Base-by-base conservation (phyloP, 53 echinoderm and acorn worm species). In the Mesocentrotus franciscanus region DNA sequence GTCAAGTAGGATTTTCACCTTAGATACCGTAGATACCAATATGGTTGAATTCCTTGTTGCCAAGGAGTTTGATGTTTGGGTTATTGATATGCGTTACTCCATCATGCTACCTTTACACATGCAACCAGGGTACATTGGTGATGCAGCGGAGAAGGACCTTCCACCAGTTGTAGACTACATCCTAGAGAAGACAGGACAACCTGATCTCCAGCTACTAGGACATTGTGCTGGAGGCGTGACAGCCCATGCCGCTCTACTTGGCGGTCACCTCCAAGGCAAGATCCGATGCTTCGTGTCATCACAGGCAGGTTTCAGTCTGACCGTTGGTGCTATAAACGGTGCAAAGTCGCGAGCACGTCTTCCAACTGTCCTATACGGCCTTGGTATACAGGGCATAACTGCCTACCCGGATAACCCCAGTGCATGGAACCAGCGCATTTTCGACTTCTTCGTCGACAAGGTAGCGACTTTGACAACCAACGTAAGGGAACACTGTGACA, bases 21-120 rank as follows among this genome's bases (percentile, higher is more conserved):
- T 97, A 6, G 97, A 97, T 85, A 97, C 97, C 10, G 90, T 97
- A 83, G 95, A 97, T n/a, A 97, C 95, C 34, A 97, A 97, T 24
- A 90, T 97, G 90, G 93, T 97, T 27, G 97, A 97, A 74, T 97
- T 89, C 62, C 94, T 97, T 27, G 94, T 97, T 1, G 95, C 95
- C 17, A 76, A 95, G 1, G 83, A 94, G 29, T 97, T 66, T 39
- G 97, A 97, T 79, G 97, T 97, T 3, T 97, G 97, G 97, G 91
- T 93, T 35, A 34, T 97, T 56, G 97, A 97, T 34, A 93, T 96
- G 97, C 90, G 96, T n/a, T 95, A 95, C 71, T 97, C 97, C 34
- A 87, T 96, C 27, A 85, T 85, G 70, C 87, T 97, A 15, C 78
- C 85, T 22, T 95, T 90, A 22, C 95, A 95, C 85, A 92, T 93